Evolutionary conservation across 2,113 vertebrate genomes (phyloP).

Genomic region (Eulacestoma nigropectus): DNA sequence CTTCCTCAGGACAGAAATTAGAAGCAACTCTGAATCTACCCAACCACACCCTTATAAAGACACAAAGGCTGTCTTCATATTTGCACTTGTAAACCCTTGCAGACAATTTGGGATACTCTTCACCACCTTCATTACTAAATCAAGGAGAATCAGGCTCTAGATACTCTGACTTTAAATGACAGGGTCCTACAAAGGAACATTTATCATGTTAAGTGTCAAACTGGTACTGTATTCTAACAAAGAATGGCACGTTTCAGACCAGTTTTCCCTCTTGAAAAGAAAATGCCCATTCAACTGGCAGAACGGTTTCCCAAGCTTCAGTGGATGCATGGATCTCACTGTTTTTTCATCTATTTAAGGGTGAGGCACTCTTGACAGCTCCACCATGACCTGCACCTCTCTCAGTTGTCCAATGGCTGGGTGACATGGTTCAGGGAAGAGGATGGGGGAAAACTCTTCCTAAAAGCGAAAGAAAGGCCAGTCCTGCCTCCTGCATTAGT

Average conservation of each 20-base stretch:
- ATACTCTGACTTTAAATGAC: neutral
- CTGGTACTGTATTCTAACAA: neutral
- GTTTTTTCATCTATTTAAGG: accelerated
- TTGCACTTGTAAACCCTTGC: neutral
- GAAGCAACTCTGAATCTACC: neutral
- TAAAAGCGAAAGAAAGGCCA: neutral
- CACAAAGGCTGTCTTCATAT: neutral
- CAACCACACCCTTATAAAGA: neutral
- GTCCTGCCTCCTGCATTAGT: neutral
- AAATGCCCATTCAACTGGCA: neutral
- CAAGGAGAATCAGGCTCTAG: neutral
- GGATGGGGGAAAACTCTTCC: neutral
- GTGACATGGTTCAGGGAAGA: neutral
- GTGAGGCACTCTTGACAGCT: neutral
- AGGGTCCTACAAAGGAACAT: neutral
- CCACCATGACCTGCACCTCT: neutral
- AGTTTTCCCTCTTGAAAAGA: neutral
- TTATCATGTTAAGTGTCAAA: neutral
- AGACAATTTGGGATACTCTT: neutral
- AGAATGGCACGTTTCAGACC: neutral
- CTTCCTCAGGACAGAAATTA: neutral
- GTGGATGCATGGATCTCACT: neutral
- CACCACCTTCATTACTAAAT: neutral
- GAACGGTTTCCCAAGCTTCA: neutral
- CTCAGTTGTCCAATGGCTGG: neutral